Conservation (phyloP, 1,140 invertebrate species). For the Danaus melanippus region DNA sequence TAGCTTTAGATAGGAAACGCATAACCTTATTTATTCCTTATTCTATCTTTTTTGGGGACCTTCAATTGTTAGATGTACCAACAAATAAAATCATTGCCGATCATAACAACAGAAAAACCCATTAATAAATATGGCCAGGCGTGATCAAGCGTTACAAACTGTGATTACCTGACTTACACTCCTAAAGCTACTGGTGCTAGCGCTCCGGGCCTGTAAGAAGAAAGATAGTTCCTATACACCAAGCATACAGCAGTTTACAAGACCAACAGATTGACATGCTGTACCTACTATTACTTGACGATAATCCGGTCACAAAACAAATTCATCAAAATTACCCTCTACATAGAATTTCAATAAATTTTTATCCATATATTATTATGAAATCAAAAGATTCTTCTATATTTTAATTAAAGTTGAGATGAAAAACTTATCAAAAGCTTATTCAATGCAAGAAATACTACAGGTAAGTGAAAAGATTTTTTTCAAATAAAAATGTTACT, state of each 20-base stretch:
- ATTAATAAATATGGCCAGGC: constrained; percentile 53
- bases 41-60: too few species aligned
- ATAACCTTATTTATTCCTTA: too few species aligned
- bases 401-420: too few species aligned
- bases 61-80: not conserved
- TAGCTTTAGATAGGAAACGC: too few species aligned
- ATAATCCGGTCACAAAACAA: constrained; percentile 21
- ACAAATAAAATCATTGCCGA: constrained; percentile 43
- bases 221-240: constrained; percentile 71
- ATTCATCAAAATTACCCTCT: not conserved
- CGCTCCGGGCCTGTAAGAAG: constrained; percentile 84
- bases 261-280: constrained; percentile 63
- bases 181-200: constrained; percentile 90
- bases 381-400: too few species aligned
- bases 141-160: constrained; percentile 53
- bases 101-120: constrained; percentile 36
- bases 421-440: too few species aligned
- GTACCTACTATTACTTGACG: constrained; percentile 13
- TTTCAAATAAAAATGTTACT: too few species aligned
- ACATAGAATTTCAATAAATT: not conserved
- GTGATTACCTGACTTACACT: constrained; percentile 85
- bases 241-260: constrained; percentile 56
- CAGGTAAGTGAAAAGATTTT: too few species aligned
- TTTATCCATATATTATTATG: not conserved
- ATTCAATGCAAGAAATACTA: too few species aligned